A percentile compares a stretch with the other conserved stretches of the same genome.
Conservation (phyloP, 2,888 invertebrate genomes). For the Acleris sparsana region DNA sequence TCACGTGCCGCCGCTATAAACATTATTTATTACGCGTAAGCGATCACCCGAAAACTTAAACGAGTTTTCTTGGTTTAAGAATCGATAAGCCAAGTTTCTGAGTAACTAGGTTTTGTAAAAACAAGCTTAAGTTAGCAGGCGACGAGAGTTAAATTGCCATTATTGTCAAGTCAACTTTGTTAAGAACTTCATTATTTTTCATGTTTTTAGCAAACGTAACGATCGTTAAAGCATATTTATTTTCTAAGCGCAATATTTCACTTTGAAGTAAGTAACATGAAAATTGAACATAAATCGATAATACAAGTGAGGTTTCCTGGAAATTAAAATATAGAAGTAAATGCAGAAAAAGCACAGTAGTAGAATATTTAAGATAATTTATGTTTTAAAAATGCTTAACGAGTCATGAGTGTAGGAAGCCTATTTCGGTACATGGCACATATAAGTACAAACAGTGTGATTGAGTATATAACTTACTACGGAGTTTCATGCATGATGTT, state of each 20-base stretch:
- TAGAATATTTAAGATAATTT: background rate
- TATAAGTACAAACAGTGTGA: background rate
- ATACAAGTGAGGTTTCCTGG: background rate
- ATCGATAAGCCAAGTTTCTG: slow-evolving; percentile 18
- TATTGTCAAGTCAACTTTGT: slow-evolving; percentile 3
- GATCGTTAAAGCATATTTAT: background rate
- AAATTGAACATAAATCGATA: background rate
- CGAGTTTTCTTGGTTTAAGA: slow-evolving; percentile 22
- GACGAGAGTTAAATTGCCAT: background rate
- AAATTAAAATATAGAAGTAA: background rate
- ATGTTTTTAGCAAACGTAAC: no score
- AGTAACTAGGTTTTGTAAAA: slow-evolving; percentile 14
- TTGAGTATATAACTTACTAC: background rate
- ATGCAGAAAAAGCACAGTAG: slow-evolving; percentile 1
- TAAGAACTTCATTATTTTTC: background rate
- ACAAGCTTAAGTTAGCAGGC: slow-evolving; percentile 24
- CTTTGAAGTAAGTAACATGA: background rate
- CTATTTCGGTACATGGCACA: slow-evolving; percentile 28
- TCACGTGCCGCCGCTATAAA: no score
- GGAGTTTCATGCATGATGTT: slow-evolving; percentile 21
- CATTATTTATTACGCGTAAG: no score
- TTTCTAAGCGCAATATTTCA: background rate
- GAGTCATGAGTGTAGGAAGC: slow-evolving; percentile 2
- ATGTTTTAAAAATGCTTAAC: background rate
- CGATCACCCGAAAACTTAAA: no score